Evolutionary conservation across 2,113 vertebrate species (phyloP), one percentile per base, ranked within the genome.

Genomic region (Platichthys flesus): DNA sequence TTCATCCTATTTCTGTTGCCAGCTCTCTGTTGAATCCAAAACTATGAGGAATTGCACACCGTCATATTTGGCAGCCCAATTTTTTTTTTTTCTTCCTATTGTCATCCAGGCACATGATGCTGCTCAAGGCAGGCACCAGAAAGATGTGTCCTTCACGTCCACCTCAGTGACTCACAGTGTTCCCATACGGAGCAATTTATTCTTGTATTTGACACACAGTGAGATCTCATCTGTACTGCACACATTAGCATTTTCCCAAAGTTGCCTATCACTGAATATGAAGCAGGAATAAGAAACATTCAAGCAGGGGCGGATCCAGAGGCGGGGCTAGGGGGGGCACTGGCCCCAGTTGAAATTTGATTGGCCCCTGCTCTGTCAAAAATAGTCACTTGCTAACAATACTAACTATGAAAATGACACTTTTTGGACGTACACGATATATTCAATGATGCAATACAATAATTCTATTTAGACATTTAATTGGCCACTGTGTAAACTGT

Each of bases 51-150:
- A 20, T 3, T 49, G 42, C 28, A 51, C 49, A 49, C 52, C 65
- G 40, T 65, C 2, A 47, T 57, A n/a, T 42, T 45, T 58, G 56
- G 51, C 47, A 62, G 24, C 13, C 18, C 23, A 9, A 66, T 15
- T 52, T 42, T 69, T 51, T 23, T 23, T 24, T 24, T 65, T 47
- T 16, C 2, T 14, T 13, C 16, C 28, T 55, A 6, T 5, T 54
- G 60, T 51, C 72, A 64, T 42, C 62, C 70, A 49, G 21, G 67
- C 72, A 73, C 73, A 74, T 54, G 47, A 81, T 65, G 69, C 61
- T 82, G 69, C 52, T 61, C 16, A 26, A 37, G 7, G 35, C 26
- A 61, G 28, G 65, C 40, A 51, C 9, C 60, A 63, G 71, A 70
- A 66, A 16, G 2, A 59, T 35, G 24, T 37, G 23, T 24, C 66